Evolutionary conservation across 2,797 vertebrate genomes (phyloP).

Genomic region (Prunella strophiata): DNA sequence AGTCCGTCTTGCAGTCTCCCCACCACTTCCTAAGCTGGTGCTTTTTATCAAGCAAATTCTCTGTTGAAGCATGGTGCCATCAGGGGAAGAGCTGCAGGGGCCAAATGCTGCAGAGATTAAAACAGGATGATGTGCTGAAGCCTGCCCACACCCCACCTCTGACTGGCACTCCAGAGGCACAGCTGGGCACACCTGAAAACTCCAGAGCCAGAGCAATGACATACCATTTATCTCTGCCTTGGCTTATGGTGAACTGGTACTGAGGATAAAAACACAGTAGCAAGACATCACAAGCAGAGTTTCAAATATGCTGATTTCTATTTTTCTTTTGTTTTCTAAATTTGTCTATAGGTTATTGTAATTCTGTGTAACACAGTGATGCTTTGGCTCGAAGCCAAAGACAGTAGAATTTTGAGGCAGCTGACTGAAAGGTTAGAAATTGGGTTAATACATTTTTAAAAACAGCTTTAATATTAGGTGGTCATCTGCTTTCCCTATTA

Average conservation of each 20-base stretch:
- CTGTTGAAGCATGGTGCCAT: conserved; percentile 61
- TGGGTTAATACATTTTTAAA: conserved; percentile 26
- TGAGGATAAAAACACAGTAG: background rate
- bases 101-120: conserved; percentile 33
- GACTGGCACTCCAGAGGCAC: background rate
- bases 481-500: background rate
- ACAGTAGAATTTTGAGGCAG: background rate
- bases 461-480: conserved; percentile 22
- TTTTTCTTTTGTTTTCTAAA: background rate
- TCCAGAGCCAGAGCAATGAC: background rate
- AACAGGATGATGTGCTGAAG: background rate
- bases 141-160: background rate
- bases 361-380: background rate
- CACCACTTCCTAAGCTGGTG: conserved; percentile 73
- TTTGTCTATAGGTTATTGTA: background rate
- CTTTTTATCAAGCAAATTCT: conserved; percentile 76
- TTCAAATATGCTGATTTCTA: background rate
- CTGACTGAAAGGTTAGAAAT: background rate
- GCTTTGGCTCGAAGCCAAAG: background rate
- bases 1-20: conserved; percentile 67
- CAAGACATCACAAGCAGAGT: background rate
- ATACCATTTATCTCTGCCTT: rapidly evolving
- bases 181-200: background rate
- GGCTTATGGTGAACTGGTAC: background rate
- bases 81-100: conserved; percentile 61